These are phyloP conservation scores for Aradophagus sp. DNA, from an alignment of 1,140 invertebrate species.

Conservation along the genomic window DNA sequence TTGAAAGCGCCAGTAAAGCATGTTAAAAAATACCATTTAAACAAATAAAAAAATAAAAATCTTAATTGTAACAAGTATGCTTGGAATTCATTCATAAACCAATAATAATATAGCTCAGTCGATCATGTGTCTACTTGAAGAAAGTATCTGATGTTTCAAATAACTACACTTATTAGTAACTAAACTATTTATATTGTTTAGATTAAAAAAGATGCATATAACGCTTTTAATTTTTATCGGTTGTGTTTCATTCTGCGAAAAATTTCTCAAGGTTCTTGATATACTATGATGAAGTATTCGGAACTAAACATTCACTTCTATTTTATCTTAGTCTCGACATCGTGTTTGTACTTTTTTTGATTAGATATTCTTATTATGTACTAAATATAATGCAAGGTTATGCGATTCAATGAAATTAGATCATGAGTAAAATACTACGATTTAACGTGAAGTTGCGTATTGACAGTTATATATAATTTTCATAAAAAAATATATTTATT, in stretches of 20 bases:
- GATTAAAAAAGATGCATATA: too few species aligned
- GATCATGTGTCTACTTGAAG: too few species aligned
- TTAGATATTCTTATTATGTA: slow-evolving; percentile 36
- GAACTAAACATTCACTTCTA: slow-evolving; percentile 30
- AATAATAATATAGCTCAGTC: too few species aligned
- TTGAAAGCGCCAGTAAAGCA: too few species aligned
- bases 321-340: slow-evolving; percentile 32
- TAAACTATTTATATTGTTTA: too few species aligned
- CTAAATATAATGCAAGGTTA: slow-evolving; percentile 32
- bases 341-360: slow-evolving; percentile 39
- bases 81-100: too few species aligned
- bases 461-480: slow-evolving; percentile 3
- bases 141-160: too few species aligned
- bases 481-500: not conserved
- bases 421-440: slow-evolving; percentile 33
- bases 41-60: too few species aligned
- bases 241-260: slow-evolving; percentile 19
- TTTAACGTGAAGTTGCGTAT: slow-evolving; percentile 8
- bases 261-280: slow-evolving; percentile 33
- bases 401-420: slow-evolving; percentile 16
- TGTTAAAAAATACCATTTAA: too few species aligned
- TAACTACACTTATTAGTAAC: too few species aligned
- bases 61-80: too few species aligned
- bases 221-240: too few species aligned
- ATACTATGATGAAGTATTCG: slow-evolving; percentile 40